A percentile compares a stretch with the other conserved stretches of the same genome.
Evolutionary conservation across 2,888 invertebrate species (phyloP).

Genomic region (Lottia scabra): DNA sequence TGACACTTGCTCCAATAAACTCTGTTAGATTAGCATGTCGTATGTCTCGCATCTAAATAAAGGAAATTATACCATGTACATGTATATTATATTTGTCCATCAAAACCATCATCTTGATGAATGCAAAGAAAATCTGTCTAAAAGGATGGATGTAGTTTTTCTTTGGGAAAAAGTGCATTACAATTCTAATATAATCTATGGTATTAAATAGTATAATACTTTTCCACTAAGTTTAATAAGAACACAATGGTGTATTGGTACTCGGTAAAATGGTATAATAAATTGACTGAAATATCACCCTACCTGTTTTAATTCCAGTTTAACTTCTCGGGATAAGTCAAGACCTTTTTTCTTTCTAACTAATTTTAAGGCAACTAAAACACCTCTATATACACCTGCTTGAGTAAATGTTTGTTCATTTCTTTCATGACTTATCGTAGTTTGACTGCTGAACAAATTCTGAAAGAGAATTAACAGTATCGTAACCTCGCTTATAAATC

Average conservation of each 20-base stretch:
- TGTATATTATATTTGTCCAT: not conserved
- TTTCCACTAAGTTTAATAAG: not conserved
- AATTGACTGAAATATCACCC: too few relatives aligned
- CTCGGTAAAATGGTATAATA: not conserved
- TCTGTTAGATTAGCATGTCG: constrained; percentile 66
- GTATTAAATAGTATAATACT: too few relatives aligned
- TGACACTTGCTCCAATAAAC: constrained; percentile 67
- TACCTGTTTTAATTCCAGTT: constrained; percentile 62
- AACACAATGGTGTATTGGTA: not conserved
- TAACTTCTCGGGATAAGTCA: constrained; percentile 60
- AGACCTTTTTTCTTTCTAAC: constrained; percentile 51
- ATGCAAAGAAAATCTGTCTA: too few relatives aligned
- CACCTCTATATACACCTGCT: constrained; percentile 63
- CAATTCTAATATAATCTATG: too few relatives aligned
- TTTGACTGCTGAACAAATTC: constrained; percentile 7
- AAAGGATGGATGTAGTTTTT: too few relatives aligned
- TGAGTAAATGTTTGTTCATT: constrained; percentile 43
- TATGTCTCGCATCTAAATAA: constrained; percentile 58
- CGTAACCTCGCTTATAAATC: too few relatives aligned
- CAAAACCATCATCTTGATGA: too few relatives aligned
- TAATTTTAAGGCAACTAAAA: constrained; percentile 86
- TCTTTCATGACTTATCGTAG: constrained; percentile 24
- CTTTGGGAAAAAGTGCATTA: too few relatives aligned
- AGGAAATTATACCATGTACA: not conserved
- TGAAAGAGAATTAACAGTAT: not conserved